Evolutionary conservation across 2,888 invertebrate genomes (phyloP).

Genomic region (Lymantria monacha): DNA sequence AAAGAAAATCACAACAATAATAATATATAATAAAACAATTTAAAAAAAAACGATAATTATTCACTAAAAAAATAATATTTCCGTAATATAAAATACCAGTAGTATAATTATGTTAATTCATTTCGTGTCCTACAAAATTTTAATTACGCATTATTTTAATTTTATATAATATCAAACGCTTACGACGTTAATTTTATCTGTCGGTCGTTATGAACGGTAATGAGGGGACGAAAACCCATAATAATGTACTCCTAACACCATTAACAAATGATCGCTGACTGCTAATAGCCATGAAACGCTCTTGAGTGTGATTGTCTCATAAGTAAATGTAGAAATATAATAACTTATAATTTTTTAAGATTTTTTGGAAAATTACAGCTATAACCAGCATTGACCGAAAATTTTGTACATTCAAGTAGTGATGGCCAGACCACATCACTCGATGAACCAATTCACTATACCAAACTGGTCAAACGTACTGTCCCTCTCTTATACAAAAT

Average conservation of each 20-base stretch:
- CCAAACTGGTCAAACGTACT: too few species aligned
- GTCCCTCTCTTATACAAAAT: too few species aligned
- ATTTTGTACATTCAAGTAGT: too few species aligned
- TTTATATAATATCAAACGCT: constrained; percentile 16
- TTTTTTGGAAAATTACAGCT: too few species aligned
- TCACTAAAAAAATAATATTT: too few species aligned
- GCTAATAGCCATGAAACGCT: not conserved
- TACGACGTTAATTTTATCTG: constrained; percentile 12
- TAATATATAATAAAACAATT: too few species aligned
- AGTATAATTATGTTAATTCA: constrained; percentile 31
- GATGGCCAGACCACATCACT: too few species aligned
- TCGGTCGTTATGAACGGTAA: constrained; percentile 7
- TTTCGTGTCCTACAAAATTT: constrained; percentile 34
- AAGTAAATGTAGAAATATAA: not conserved
- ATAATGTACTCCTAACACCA: constrained; percentile 13
- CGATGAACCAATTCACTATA: too few species aligned
- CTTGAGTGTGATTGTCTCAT: not conserved
- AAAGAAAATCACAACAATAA: too few species aligned
- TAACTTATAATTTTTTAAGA: too few species aligned
- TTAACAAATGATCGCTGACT: constrained; percentile 6
- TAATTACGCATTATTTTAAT: constrained; percentile 27
- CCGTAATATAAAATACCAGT: constrained; percentile 26
- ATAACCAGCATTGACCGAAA: too few species aligned
- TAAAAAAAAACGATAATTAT: too few species aligned
- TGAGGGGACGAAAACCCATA: constrained; percentile 5